These are phyloP conservation scores for Agrilus biguttatus DNA, from an alignment of 2,888 invertebrate genomes.

Conservation along the genomic window DNA sequence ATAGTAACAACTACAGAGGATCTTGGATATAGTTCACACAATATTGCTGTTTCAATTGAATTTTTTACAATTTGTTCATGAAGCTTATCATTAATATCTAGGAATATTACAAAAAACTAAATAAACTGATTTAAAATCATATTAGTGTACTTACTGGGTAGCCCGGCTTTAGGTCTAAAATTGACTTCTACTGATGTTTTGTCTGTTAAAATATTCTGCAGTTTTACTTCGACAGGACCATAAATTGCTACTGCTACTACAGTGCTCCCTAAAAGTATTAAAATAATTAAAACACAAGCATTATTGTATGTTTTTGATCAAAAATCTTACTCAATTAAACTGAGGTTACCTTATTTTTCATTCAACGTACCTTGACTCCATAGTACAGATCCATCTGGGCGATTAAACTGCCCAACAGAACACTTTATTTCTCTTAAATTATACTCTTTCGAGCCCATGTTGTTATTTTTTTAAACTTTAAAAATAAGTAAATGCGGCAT, in stretches of 20 bases:
- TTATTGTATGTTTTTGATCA: conserved; percentile 2
- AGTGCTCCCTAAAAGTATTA: conserved; percentile 51
- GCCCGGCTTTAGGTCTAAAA: conserved; percentile 62
- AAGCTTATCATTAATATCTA: conserved; percentile 51
- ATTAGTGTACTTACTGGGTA: conserved; percentile 35
- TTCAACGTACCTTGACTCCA: conserved; percentile 52
- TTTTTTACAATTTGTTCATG: conserved; percentile 62
- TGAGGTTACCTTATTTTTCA: too few relatives aligned
- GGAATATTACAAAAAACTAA: conserved; percentile 10
- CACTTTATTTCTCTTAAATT: conserved; percentile 29
- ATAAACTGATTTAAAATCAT: not conserved
- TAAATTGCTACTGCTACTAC: conserved; percentile 63
- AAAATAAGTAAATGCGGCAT: too few relatives aligned
- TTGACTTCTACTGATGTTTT: conserved; percentile 66
- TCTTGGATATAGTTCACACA: conserved; percentile 62
- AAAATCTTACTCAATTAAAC: not conserved
- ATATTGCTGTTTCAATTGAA: conserved; percentile 60
- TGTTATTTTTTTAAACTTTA: too few relatives aligned
- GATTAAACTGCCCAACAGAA: conserved; percentile 55
- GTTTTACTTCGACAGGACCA: conserved; percentile 70
- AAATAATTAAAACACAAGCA: conserved; percentile 3
- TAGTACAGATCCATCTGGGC: conserved; percentile 67
- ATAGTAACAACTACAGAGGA: conserved; percentile 63
- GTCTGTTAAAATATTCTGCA: conserved; percentile 60
- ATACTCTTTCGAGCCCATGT: too few relatives aligned